Base-by-base conservation (phyloP, 2,113 vertebrate genomes). In the Sylvilagus bachmani region DNA sequence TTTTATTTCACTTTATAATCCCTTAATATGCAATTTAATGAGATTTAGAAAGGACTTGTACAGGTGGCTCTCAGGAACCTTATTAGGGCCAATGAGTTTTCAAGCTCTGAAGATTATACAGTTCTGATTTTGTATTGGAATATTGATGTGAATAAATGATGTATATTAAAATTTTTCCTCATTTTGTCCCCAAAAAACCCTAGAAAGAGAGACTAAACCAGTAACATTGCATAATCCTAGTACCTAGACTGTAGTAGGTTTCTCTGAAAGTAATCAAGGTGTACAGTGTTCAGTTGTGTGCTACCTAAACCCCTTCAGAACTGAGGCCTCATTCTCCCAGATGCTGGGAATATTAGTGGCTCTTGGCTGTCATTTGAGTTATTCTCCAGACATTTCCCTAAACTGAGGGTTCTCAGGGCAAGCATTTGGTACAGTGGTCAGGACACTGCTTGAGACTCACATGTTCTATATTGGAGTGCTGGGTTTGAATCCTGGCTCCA, bases 1-100 rank as follows among this genome's bases (percentile, higher is more conserved):
- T 82, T 95, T 71, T 94, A 4, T 22, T 75, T 95, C 71, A 80
- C 33, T 82, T 81, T 75, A 33, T 64, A 95, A 90, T 49, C 9
- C 12, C 3, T 1, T 70, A 36, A 53, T 69, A 69, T 51, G 25
- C 70, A 53, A 58, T n/a, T 89, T 93, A 79, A 64, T 86, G 33
- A 83, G 10, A 86, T 69, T 90, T 5, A 4, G 64, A 92, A 86
- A 64, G 19, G 71, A 8, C 24, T 77, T 81, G 61, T 55, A 24
- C 9, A 58, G 62, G 73, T 31, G 31, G 25, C 53, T 86, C 94
- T 84, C 33, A 85, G 31, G 44, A 91, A 61, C 4, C 19, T 67
- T 93, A 13, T 36, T 79, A 86, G 53, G 4, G 22, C n/a, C 64
- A 66, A 61, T 61, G 24, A 55, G 27, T 91, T 93, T 79, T 21